Evolutionary conservation across 2,888 invertebrate genomes (phyloP).

Genomic region (Chloromyia formosa): DNA sequence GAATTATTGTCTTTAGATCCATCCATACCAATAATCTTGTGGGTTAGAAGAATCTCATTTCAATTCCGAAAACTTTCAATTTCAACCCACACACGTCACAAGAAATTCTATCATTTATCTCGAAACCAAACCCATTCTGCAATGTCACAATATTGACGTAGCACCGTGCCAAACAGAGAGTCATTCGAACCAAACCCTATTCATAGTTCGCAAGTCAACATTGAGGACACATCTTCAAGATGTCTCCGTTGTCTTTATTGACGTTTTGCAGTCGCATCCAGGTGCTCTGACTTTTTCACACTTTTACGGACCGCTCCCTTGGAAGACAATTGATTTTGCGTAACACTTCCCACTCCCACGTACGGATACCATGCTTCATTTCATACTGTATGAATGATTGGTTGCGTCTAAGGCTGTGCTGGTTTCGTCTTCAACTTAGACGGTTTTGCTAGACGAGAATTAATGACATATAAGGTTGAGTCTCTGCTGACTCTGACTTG

Average conservation of each 20-base stretch:
- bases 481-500: not conserved
- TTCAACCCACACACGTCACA: conserved; percentile 28
- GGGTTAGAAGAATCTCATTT: too few relatives aligned
- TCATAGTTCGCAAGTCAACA: conserved; percentile 6
- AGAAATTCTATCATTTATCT: conserved; percentile 29
- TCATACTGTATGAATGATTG: not conserved
- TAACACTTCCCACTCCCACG: conserved; percentile 48
- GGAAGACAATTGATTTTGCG: conserved; percentile 45
- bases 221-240: conserved; percentile 8
- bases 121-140: conserved; percentile 33
- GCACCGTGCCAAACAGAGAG: conserved; percentile 25
- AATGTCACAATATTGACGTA: conserved; percentile 39
- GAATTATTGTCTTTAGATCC: too few relatives aligned
- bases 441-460: conserved; percentile 8
- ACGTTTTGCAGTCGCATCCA: conserved; percentile 31
- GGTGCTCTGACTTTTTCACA: conserved; percentile 36
- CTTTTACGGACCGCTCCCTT: conserved; percentile 40
- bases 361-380: not conserved
- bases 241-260: not conserved
- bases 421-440: not conserved
- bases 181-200: conserved; percentile 23
- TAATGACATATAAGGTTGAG: conserved; percentile 20
- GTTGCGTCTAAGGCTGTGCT: not conserved
- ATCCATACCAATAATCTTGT: too few relatives aligned
- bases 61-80: conserved; percentile 15